Conservation (phyloP, 2,888 invertebrate genomes). For the Sphaerophoria rueppellii region DNA sequence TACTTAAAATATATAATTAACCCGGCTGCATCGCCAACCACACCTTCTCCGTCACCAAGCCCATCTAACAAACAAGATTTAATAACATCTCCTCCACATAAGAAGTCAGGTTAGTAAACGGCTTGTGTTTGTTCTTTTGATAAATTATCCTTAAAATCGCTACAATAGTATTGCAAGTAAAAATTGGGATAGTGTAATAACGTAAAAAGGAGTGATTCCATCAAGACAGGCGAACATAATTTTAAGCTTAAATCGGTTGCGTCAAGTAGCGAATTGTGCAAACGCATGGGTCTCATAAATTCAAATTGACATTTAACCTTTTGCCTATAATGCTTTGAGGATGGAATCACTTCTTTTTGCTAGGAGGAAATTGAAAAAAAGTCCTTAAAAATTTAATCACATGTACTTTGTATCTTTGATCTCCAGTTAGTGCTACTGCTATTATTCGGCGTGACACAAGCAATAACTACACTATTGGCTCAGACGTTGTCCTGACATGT, state of each 20-base stretch:
- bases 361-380: no score
- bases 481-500: slow-evolving; percentile 88
- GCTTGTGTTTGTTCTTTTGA: not conserved
- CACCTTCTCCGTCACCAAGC: slow-evolving; percentile 75
- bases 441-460: slow-evolving; percentile 84
- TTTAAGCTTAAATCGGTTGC: no score
- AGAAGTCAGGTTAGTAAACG: slow-evolving; percentile 72
- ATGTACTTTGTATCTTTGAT: slow-evolving; percentile 13
- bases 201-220: no score
- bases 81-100: slow-evolving; percentile 57
- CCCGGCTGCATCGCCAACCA: slow-evolving; percentile 82
- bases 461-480: slow-evolving; percentile 85
- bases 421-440: slow-evolving; percentile 83
- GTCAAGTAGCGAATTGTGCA: no score
- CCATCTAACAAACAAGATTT: slow-evolving; percentile 76
- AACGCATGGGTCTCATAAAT: no score
- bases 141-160: no score
- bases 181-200: not conserved
- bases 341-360: no score
- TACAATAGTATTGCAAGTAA: not conserved
- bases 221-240: no score
- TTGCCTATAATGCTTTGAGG: no score
- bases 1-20: slow-evolving; percentile 86
- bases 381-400: not conserved
- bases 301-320: no score